Conservation (phyloP, 2,797 vertebrate genomes). For the Eutrigla gurnardus region DNA sequence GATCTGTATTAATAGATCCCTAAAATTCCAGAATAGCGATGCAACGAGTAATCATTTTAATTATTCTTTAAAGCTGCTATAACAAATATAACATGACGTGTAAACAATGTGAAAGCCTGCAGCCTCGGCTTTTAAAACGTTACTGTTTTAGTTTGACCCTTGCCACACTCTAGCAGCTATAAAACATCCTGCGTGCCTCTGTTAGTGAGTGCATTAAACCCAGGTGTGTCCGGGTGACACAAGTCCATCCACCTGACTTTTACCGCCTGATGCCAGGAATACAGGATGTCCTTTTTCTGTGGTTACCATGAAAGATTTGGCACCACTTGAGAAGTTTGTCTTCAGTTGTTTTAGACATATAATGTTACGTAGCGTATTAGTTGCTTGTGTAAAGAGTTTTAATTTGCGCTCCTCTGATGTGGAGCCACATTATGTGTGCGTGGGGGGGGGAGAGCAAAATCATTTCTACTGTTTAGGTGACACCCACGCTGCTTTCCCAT, state of each 20-base stretch:
- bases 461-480: background rate
- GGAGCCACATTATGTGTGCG: conserved; percentile 14
- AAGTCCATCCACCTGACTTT: background rate
- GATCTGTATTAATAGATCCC: background rate
- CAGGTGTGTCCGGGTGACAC: conserved; percentile 12
- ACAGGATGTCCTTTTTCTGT: conserved; percentile 6
- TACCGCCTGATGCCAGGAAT: background rate
- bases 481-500: conserved; percentile 8
- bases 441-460: background rate
- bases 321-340: conserved; percentile 12
- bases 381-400: background rate
- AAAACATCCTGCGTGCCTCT: conserved; percentile 1
- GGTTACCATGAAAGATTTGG: background rate
- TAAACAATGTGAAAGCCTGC: too few species aligned
- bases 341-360: conserved; percentile 2
- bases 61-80: background rate
- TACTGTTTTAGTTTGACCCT: too few species aligned
- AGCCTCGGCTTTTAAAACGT: too few species aligned
- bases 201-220: background rate
- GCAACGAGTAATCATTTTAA: background rate
- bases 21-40: background rate
- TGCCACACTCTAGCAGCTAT: background rate
- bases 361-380: background rate
- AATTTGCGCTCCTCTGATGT: background rate
- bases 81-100: too few species aligned